phyloP scores from a whole-genome alignment of 2,113 vertebrate genomes.

The Callaeas wilsoni region DNA sequence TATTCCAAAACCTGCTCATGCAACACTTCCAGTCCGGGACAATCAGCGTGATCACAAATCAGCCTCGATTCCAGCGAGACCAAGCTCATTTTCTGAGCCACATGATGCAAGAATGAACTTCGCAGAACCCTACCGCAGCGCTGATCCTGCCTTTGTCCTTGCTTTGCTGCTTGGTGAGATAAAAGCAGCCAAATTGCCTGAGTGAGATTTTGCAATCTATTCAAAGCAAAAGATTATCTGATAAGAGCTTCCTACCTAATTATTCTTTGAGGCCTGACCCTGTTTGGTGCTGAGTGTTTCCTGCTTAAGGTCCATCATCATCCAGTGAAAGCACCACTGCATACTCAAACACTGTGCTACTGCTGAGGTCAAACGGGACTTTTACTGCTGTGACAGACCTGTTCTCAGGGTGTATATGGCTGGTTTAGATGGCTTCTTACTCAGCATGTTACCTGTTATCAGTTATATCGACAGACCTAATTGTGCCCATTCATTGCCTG shows the following conservation, averaged over 20 bases:
- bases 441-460: background rate
- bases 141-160: constrained; percentile 45
- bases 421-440: background rate
- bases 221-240: constrained; percentile 19
- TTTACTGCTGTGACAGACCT: background rate
- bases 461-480: background rate
- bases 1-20: constrained; percentile 3
- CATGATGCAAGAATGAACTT: background rate
- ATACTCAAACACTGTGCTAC: background rate
- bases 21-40: background rate
- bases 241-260: constrained; percentile 40
- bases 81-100: constrained; percentile 10
- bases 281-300: background rate
- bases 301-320: background rate
- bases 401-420: background rate
- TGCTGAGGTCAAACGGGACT: background rate
- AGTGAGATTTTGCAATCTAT: background rate
- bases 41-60: background rate
- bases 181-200: background rate
- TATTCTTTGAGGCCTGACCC: background rate
- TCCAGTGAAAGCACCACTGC: background rate
- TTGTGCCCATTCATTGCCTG: background rate
- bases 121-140: background rate
- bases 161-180: constrained; percentile 5
- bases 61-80: background rate